Base-by-base conservation (phyloP, 2,888 invertebrate species). In the Melipona beecheii region DNA sequence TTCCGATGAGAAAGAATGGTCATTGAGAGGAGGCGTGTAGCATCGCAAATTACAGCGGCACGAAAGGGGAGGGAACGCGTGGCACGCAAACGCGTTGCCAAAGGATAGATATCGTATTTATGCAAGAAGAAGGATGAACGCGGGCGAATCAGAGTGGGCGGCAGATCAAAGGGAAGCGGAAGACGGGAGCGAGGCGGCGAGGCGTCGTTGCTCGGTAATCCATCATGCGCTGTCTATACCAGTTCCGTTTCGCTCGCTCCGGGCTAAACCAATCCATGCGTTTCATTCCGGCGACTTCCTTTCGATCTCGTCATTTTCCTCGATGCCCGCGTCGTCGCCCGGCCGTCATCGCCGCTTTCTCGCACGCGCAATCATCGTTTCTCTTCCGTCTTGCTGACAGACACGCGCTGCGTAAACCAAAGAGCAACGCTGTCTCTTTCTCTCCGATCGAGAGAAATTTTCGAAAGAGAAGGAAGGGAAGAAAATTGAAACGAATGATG, bases 221-320 rank as follows among this genome's bases (percentile, higher is more conserved):
- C 93, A 94, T 94, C 94, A 94, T 91, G 78, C 84, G 90, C 93
- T 94, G 94, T 94, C 94, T 93, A 92, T 93, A 89, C 90, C 93
- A 93, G 91, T 90, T 91, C 90, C 91, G 89, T 88, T 86, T 89
- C 88, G 85, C 88, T 80, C 88, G 91, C 93, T 92, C 89, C 87
- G 89, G 92, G 93, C 93, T 92, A 93, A 93, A 93, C 91, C 93
- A 93, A 94, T 94, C 93, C 92, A 92, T 93, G 94, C 93, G 93
- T 94, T 93, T 93, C 93, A 92, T 93, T 93, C 93, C 93, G 89
- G 92, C 91, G 92, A 93, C 93, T 94, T 92, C 90, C 90, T 92
- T 43, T 91, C 90, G 89, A 92, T 89, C 89, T 90, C 92, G 91
- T 92, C 92, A 93, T 93, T 94, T 94, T 93, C 93, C 93, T 94